phyloP scores from a whole-genome alignment of 2,113 vertebrate genomes.

The Phrynosoma blainvillii region DNA sequence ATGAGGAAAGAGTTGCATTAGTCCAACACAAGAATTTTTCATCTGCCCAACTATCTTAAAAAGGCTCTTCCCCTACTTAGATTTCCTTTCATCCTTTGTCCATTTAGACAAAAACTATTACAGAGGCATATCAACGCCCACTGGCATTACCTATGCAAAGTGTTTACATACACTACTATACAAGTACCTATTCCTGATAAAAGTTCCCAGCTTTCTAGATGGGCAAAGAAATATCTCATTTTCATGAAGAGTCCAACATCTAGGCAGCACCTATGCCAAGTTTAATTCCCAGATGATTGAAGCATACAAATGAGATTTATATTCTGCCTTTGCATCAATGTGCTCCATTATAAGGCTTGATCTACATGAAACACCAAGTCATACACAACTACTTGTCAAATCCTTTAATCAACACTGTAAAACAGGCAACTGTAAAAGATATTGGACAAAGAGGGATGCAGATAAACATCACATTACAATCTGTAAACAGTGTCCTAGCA shows the following conservation, averaged over 20 bases:
- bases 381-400: conserved; percentile 53
- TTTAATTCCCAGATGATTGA: neutral
- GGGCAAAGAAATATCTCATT: no score
- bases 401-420: conserved; percentile 66
- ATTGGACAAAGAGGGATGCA: conserved; percentile 28
- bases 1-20: neutral
- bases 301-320: neutral
- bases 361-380: conserved; percentile 26
- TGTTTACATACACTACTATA: neutral
- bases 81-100: neutral
- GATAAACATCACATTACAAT: conserved; percentile 51
- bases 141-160: neutral
- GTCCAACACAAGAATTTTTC: neutral
- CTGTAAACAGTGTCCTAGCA: conserved; percentile 50
- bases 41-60: neutral
- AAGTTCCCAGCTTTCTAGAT: neutral
- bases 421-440: conserved; percentile 58
- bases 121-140: neutral
- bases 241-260: no score
- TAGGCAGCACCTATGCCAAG: neutral
- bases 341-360: neutral
- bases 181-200: neutral
- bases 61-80: neutral
- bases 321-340: neutral
- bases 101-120: neutral